phyloP scores from a whole-genome alignment of 2,113 vertebrate species.

The Oncorhynchus kisutch region DNA sequence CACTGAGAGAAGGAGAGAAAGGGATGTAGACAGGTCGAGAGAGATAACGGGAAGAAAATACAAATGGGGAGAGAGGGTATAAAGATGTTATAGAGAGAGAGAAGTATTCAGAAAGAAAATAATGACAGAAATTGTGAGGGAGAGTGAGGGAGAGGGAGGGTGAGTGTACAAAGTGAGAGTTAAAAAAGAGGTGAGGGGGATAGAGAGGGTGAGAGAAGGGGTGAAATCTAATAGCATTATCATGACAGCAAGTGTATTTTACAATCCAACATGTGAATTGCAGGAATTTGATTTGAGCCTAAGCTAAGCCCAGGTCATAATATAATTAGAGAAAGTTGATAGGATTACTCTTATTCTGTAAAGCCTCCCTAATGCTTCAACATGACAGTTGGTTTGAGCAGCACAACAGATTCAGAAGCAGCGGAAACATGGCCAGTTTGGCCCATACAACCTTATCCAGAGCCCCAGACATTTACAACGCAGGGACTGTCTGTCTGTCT shows the following conservation, averaged over 20 bases:
- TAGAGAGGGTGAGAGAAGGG: conserved; percentile 31
- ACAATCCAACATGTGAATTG: conserved; percentile 43
- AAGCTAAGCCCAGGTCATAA: conserved; percentile 56
- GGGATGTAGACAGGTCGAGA: neutral
- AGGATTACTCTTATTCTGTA: conserved; percentile 62
- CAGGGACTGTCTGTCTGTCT: neutral
- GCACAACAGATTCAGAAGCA: conserved; percentile 16
- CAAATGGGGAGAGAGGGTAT: neutral
- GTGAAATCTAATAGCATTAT: conserved; percentile 24
- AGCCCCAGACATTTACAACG: conserved; percentile 51
- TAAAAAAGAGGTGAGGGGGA: neutral
- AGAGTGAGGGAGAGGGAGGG: neutral
- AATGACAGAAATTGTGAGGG: neutral
- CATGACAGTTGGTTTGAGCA: conserved; percentile 62
- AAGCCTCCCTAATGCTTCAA: conserved; percentile 56
- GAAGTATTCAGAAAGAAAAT: conserved; percentile 13
- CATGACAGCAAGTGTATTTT: conserved; percentile 52
- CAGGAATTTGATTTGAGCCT: conserved; percentile 57
- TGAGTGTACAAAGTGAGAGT: neutral
- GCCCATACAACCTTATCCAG: conserved; percentile 46
- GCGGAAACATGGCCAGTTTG: conserved; percentile 41
- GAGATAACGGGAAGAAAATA: neutral
- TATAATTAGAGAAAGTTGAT: conserved; percentile 65
- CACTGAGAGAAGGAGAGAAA: too few relatives aligned
- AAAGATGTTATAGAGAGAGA: neutral